Percentiles rank a stretch among this genome's conserved stretches.
Evolutionary conservation across 2,888 invertebrate species (phyloP).

Genomic region (Argynnis bischoffii): DNA sequence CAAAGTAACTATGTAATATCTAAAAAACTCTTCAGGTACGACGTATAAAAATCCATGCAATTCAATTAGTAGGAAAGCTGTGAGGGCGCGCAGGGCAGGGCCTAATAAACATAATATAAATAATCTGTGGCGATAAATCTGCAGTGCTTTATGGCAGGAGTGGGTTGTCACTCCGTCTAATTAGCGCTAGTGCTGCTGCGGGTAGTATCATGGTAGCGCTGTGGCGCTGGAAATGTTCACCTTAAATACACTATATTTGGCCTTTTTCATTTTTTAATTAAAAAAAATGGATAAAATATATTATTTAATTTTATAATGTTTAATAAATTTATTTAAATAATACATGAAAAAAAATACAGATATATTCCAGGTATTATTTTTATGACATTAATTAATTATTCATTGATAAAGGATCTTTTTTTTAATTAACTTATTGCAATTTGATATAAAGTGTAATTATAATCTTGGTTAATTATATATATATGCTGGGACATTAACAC

Average conservation of each 20-base stretch:
- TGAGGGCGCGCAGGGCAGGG: slow-evolving; percentile 67
- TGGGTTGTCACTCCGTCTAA: slow-evolving; percentile 81
- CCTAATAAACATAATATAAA: slow-evolving; percentile 82
- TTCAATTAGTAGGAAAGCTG: slow-evolving; percentile 80
- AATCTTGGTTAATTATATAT: too few species aligned
- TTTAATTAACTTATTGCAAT: too few species aligned
- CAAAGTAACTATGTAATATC: slow-evolving; percentile 23
- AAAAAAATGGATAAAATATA: background rate
- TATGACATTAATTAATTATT: too few species aligned
- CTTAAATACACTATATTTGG: too few species aligned
- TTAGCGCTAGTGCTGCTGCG: slow-evolving; percentile 75
- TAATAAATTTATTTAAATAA: background rate
- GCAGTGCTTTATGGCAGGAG: slow-evolving; percentile 80
- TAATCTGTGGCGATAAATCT: slow-evolving; percentile 81
- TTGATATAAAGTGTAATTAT: too few species aligned
- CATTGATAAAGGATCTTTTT: too few species aligned
- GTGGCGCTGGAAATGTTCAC: slow-evolving; percentile 23
- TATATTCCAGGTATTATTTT: too few species aligned
- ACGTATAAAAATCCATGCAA: slow-evolving; percentile 77
- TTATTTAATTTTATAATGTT: background rate
- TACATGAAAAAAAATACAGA: background rate
- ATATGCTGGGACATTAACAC: too few species aligned
- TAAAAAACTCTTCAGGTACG: slow-evolving; percentile 65
- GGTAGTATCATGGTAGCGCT: slow-evolving; percentile 33
- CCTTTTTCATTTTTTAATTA: too few species aligned